A percentile compares a stretch with the other conserved stretches of the same genome.
Evolutionary conservation across 2,113 vertebrate species (phyloP).

Genomic region (Oenanthe oenanthe): DNA sequence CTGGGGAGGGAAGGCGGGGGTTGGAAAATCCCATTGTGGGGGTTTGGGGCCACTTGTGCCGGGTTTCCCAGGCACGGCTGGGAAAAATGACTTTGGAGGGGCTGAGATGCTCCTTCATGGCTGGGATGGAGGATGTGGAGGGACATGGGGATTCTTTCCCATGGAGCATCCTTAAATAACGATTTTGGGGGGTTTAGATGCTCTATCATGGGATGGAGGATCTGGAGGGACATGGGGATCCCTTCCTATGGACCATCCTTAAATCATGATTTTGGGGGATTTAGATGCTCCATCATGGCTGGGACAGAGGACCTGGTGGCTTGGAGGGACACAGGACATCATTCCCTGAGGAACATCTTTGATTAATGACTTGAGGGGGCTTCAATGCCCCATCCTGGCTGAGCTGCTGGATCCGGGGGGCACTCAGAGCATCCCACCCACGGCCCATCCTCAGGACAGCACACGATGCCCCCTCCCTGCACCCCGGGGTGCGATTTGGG

Average conservation of each 20-base stretch:
- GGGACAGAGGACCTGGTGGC: no score
- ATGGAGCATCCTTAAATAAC: accelerated
- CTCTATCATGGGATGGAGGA: no score
- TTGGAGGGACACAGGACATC: no score
- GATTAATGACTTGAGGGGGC: accelerated
- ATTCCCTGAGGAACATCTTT: accelerated
- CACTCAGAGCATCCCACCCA: not conserved
- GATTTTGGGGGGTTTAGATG: accelerated
- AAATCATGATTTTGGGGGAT: accelerated
- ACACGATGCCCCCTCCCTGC: accelerated
- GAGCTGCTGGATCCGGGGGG: accelerated
- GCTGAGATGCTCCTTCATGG: not conserved
- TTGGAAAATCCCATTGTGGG: accelerated
- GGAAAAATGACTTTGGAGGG: not conserved
- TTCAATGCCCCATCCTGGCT: accelerated
- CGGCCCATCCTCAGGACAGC: accelerated
- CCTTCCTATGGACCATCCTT: accelerated
- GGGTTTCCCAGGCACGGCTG: accelerated
- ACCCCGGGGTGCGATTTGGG: no score
- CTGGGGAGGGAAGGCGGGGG: accelerated
- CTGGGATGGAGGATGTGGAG: no score
- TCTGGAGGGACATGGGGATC: accelerated
- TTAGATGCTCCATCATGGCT: accelerated
- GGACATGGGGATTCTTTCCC: accelerated
- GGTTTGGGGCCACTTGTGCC: accelerated